Evolutionary conservation across 2,797 vertebrate genomes (phyloP).

Genomic region (Gymnoscopelus microlampas): DNA sequence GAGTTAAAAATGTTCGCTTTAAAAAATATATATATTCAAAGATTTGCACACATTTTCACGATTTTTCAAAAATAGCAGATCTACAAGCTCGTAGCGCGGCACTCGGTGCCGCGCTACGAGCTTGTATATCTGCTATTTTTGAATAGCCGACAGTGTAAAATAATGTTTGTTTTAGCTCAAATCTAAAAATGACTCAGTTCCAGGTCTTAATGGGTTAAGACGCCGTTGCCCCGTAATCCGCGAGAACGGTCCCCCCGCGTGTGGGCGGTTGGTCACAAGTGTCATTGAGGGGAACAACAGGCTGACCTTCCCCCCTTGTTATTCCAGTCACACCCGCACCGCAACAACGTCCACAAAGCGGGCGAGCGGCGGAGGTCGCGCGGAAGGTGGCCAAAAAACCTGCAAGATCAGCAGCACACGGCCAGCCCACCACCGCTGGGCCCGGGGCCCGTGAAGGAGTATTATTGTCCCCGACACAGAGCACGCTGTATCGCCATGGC

Average conservation of each 20-base stretch:
- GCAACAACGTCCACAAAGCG: conserved; percentile 15
- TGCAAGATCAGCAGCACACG: conserved; percentile 61
- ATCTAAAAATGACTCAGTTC: too few relatives aligned
- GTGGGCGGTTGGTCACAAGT: conserved; percentile 14
- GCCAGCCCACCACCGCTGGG: conserved; percentile 5
- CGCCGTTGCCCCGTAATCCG: neutral
- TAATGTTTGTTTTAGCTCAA: too few relatives aligned
- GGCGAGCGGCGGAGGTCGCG: conserved; percentile 41
- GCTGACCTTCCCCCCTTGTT: neutral
- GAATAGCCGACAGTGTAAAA: too few relatives aligned
- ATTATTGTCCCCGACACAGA: conserved; percentile 17
- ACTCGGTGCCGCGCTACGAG: too few relatives aligned
- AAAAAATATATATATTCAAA: too few relatives aligned
- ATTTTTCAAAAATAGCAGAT: too few relatives aligned
- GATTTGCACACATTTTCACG: too few relatives aligned
- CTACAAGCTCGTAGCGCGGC: too few relatives aligned
- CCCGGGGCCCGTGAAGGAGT: conserved; percentile 32
- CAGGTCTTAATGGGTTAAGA: too few relatives aligned
- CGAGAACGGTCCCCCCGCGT: neutral
- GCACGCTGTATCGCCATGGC: conserved; percentile 40
- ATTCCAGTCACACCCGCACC: neutral
- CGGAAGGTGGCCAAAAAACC: conserved; percentile 52
- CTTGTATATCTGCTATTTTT: too few relatives aligned
- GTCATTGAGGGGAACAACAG: conserved; percentile 14
- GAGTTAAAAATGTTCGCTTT: too few relatives aligned